phyloP scores from a whole-genome alignment of 2,797 vertebrate genomes.

The Odontamblyopus lacepedii region DNA sequence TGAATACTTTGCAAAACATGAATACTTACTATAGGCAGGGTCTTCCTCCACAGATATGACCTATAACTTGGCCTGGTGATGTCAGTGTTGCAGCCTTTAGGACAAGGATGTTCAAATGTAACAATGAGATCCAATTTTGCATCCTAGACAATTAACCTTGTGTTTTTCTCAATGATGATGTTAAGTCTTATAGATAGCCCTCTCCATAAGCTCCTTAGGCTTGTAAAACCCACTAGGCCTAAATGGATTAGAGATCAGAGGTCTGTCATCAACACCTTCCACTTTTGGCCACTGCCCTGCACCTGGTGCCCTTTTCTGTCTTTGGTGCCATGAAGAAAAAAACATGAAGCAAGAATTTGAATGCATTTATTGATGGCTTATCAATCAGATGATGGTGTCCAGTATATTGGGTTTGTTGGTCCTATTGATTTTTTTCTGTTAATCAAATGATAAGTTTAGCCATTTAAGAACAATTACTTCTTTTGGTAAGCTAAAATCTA shows the following conservation, averaged over 20 bases:
- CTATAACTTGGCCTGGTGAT: no score
- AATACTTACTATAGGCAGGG: no score
- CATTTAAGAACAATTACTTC: neutral
- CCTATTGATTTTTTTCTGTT: neutral
- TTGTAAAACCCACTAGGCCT: neutral
- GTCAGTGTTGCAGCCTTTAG: no score
- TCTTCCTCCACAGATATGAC: no score
- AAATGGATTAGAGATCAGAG: conserved; percentile 12
- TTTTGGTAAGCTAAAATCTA: neutral
- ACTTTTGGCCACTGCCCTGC: conserved; percentile 1
- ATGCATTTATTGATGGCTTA: neutral
- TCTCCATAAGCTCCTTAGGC: conserved; percentile 1
- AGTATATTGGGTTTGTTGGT: neutral
- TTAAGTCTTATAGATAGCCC: neutral
- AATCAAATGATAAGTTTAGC: neutral
- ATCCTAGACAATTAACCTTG: neutral
- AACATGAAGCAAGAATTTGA: neutral
- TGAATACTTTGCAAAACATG: no score
- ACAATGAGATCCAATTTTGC: neutral
- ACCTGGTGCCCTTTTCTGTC: neutral
- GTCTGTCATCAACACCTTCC: conserved; percentile 4
- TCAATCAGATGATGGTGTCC: neutral
- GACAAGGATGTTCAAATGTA: neutral
- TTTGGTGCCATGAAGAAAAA: neutral
- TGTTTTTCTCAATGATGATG: conserved; percentile 1